Base-by-base conservation (phyloP, 1,140 invertebrate species). In the Caenorhabditis briggsae region DNA sequence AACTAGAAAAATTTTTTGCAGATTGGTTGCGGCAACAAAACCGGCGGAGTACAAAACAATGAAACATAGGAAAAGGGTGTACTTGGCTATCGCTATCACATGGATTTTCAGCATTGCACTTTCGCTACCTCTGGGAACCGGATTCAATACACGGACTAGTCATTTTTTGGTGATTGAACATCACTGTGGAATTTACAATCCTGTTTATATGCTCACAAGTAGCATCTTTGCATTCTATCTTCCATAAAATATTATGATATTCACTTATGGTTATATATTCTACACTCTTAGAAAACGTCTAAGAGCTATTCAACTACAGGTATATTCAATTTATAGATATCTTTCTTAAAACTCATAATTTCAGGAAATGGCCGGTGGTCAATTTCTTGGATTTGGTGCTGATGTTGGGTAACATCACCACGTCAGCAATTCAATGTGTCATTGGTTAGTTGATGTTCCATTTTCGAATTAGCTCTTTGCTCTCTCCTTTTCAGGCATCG, bases 41-140 rank as follows among this genome's bases (percentile, higher is more conserved):
- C 91, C 91, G n/a, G 91, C 91, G 14, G 91, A 92, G 70, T 92
- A 92, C 86, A 92, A 92, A 87, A 92, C 91, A 46, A 61, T 87
- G n/a, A 92, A 92, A 86, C 91, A 92, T 65, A 58, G 87, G 84
- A 84, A 74, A 87, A 84, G 91, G 50, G 92, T 92, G 2, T 92
- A 92, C 78, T 55, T 87, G 41, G 89, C 92, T 8, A 92, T 92
- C 43, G 87, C 56, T n/a, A 82, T 90, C 55, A 83, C 89, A n/a
- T 92, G 91, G 91, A 41, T 90, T 14, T 92, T 92, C 89, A 92
- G 91, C 85, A 86, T 91, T 56, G 86, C 61, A 23, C 82, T 92
- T 41, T 87, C 92, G 43, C 64, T 92, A 41, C 91, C 91, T 0
- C 64, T 92, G 43, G 87, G 84, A 33, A 86, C 83, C 12, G 88